Base-by-base conservation (phyloP, 2,797 vertebrate genomes). In the Lates japonicus region DNA sequence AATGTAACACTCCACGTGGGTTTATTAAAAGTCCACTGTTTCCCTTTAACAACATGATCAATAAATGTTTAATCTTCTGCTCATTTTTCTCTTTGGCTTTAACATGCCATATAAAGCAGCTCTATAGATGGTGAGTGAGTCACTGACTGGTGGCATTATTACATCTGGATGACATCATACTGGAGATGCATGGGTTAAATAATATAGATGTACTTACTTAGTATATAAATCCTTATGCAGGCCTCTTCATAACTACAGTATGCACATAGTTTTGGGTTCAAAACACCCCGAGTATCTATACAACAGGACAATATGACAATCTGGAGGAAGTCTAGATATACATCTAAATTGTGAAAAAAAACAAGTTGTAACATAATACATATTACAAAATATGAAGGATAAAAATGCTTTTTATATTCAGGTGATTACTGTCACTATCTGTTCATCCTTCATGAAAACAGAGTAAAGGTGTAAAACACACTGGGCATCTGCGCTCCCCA, bases 51-150 rank as follows among this genome's bases (percentile, higher is more conserved):
- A 39, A 9, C 10, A 39, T 39, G 39, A 39, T 3, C 2, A 1
- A 7, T 51, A 51, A 66, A 64, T 54, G 44, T 74, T n/a, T 42
- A n/a, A 75, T 42, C 11, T 20, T 64, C n/a, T 66, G 31, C 2
- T 29, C 25, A 16, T n/a, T 13, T 31, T 39, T 54, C 12, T 49
- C n/a, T 46, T 16, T 57, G 12, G 65, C 48, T 55, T 48, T 48
- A 58, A 39, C 37, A 19, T 67, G 9, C n/a, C 19, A 17, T 41
- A 48, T 41, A 33, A 22, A 74, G 52, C 42, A 57, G 22, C 16
- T 48, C 6, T 48, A 48, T 55, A 29, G 52, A 39, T 42, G 7
- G 5, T n/a, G 22, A 54, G 22, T 64, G 29, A 71, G 16, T 54
- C 42, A 58, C 41, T 46, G 52, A 46, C n/a, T 35, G 41, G 35